Evolutionary conservation across 2,888 invertebrate genomes (phyloP).

Genomic region (Drosophila cracens): DNA sequence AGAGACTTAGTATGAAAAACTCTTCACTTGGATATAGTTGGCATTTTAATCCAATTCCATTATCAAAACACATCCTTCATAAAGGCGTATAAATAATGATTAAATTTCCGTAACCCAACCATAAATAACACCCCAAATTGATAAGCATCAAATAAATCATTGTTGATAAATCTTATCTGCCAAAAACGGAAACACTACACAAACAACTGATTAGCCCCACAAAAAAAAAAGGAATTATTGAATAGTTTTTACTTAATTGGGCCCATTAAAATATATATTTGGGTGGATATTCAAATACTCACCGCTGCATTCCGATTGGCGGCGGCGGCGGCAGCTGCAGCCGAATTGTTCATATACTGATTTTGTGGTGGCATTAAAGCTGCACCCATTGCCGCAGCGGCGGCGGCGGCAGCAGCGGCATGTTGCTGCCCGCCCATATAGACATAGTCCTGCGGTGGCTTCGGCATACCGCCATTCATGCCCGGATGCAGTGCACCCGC

Average conservation of each 20-base stretch:
- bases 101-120: neutral
- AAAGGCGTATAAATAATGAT: neutral
- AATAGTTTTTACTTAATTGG: neutral
- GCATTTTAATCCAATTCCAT: neutral
- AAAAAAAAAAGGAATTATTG: neutral
- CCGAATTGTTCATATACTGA: slow-evolving; percentile 84
- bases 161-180: slow-evolving; percentile 8
- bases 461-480: slow-evolving; percentile 82
- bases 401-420: slow-evolving; percentile 68
- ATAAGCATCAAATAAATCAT: slow-evolving; percentile 40
- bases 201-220: slow-evolving; percentile 17
- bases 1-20: neutral
- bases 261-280: neutral
- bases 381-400: slow-evolving; percentile 77
- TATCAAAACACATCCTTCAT: neutral
- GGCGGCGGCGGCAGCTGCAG: slow-evolving; percentile 79
- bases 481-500: slow-evolving; percentile 79
- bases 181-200: neutral
- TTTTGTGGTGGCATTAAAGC: slow-evolving; percentile 83
- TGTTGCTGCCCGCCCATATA: slow-evolving; percentile 84
- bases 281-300: slow-evolving; percentile 60
- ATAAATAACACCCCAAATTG: slow-evolving; percentile 2
- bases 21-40: neutral
- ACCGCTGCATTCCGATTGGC: slow-evolving; percentile 84
- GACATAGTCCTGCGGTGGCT: slow-evolving; percentile 82